These are phyloP conservation scores for Drosophila peninsularis DNA, from an alignment of 2,888 invertebrate genomes.

Conservation along the genomic window DNA sequence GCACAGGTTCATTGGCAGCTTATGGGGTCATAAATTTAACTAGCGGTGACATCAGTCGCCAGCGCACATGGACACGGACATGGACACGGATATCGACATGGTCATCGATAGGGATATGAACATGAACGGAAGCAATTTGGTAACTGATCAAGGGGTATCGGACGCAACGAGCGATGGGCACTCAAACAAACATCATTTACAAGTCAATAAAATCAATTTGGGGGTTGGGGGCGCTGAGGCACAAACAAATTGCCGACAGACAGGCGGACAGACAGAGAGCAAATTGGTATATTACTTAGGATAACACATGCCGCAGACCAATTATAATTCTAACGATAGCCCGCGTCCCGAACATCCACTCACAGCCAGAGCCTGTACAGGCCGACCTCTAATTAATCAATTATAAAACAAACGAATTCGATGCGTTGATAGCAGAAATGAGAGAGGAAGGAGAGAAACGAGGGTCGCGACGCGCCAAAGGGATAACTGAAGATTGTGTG, in stretches of 20 bases:
- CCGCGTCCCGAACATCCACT: conserved; percentile 19
- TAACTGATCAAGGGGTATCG: conserved; percentile 24
- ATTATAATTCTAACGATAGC: conserved; percentile 78
- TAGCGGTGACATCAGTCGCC: conserved; percentile 44
- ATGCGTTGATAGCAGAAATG: conserved; percentile 49
- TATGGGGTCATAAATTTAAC: conserved; percentile 46
- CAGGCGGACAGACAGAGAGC: conserved; percentile 39
- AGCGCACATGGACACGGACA: conserved; percentile 12
- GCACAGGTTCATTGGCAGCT: conserved; percentile 16
- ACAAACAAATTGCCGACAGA: conserved; percentile 63
- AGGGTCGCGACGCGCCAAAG: conserved; percentile 38
- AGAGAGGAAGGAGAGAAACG: not conserved
- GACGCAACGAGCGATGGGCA: conserved; percentile 7
- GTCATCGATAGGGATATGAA: conserved; percentile 20
- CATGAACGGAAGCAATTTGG: conserved; percentile 46
- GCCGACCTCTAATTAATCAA: conserved; percentile 84
- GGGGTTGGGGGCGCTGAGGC: conserved; percentile 38
- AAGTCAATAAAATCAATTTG: conserved; percentile 79
- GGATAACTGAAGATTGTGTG: conserved; percentile 51
- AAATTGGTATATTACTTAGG: conserved; percentile 74
- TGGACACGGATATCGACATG: conserved; percentile 13
- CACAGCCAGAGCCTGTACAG: conserved; percentile 14
- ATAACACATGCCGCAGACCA: conserved; percentile 81
- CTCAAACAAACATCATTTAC: conserved; percentile 68
- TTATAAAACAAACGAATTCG: conserved; percentile 80